phyloP scores from a whole-genome alignment of 2,113 vertebrate species.

The Ariopsis seemanni region DNA sequence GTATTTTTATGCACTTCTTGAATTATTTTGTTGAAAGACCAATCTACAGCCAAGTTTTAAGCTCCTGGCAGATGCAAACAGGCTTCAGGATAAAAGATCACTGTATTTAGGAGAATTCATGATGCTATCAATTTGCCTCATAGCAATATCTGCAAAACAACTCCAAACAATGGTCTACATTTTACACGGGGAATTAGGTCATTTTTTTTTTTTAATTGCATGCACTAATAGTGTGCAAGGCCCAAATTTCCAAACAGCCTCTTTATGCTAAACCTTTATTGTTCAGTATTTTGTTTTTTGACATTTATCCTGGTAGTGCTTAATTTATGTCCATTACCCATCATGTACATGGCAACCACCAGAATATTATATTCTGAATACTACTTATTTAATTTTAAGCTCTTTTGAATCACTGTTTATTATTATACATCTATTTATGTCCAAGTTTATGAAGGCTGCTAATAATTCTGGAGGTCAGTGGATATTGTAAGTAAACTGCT shows the following conservation, averaged over 20 bases:
- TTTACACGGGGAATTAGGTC: background rate
- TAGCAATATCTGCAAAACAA: background rate
- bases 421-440: no score
- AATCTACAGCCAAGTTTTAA: no score
- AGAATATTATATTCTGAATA: no score
- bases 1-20: no score
- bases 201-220: background rate
- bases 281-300: no score
- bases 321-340: no score
- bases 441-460: background rate
- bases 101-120: background rate
- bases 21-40: no score
- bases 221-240: background rate
- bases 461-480: background rate
- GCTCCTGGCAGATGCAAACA: no score
- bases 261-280: background rate
- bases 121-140: background rate
- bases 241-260: background rate
- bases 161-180: background rate
- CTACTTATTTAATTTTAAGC: no score
- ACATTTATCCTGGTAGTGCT: no score
- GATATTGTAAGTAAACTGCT: background rate
- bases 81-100: background rate
- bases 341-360: no score
- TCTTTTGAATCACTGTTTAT: no score